phyloP scores from a whole-genome alignment of 2,797 vertebrate genomes.

The Pseudocheirus occidentalis region DNA sequence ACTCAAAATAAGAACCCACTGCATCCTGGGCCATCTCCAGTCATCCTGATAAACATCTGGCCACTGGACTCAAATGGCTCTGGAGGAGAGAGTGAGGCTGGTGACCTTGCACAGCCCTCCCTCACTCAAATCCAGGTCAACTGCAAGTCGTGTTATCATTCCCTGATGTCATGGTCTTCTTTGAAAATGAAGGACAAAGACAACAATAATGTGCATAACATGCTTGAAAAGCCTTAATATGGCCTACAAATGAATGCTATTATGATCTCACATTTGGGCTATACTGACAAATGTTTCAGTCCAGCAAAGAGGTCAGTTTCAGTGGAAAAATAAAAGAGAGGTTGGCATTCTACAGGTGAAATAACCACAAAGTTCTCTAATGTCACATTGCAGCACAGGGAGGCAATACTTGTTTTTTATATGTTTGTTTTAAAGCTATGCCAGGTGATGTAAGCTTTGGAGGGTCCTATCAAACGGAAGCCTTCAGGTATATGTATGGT shows the following conservation, averaged over 20 bases:
- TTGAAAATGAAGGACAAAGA: too few species aligned
- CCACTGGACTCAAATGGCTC: too few species aligned
- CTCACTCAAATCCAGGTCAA: too few species aligned
- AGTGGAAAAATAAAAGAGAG: not conserved
- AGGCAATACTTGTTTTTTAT: not conserved
- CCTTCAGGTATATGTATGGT: not conserved
- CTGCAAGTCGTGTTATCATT: too few species aligned
- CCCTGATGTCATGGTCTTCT: too few species aligned
- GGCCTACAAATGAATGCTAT: not conserved
- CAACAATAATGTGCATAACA: not conserved
- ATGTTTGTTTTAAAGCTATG: not conserved
- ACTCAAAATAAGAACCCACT: too few species aligned
- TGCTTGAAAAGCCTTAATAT: not conserved
- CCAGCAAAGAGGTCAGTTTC: not conserved
- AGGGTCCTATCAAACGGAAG: not conserved
- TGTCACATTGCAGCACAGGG: not conserved
- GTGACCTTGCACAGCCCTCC: too few species aligned
- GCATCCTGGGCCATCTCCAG: too few species aligned
- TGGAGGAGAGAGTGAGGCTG: too few species aligned
- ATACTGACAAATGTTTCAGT: not conserved
- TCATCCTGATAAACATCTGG: too few species aligned
- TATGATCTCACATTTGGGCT: not conserved
- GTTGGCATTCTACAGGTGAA: not conserved
- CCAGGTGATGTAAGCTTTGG: not conserved
- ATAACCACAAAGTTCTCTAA: not conserved